Evolutionary conservation across 2,888 invertebrate species (phyloP), one percentile per base, ranked within the genome.

Genomic region (Ennomos fuscantarius): DNA sequence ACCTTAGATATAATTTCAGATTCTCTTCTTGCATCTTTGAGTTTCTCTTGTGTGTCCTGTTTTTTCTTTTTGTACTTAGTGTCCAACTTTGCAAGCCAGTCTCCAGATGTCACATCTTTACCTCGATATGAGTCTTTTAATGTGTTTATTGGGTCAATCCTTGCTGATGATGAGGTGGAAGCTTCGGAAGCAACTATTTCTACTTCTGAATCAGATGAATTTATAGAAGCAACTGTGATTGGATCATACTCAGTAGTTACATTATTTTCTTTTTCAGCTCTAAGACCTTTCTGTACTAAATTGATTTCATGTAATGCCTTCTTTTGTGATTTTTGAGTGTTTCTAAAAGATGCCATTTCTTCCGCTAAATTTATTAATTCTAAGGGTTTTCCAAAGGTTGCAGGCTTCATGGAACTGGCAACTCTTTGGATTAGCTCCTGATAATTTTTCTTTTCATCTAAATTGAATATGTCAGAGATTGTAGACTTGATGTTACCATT

Each of bases 361-460:
- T 86, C 85, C 1, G 83, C 86, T 58, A 89, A 63, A 70, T 84
- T 85, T 0, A 84, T 75, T 47, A 84, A 74, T 50, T 88, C 84
- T 53, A 71, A n/a, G 8, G 81, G 74, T 65, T 78, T 88, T 0
- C 75, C 65, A 8, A 71, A 60, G 32, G 72, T 47, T 5, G 74
- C 42, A 8, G 85, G 78, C 66, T 80, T 86, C 60, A 80, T 75
- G 8, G 80, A 80, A 2, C 63, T 73, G 0, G 85, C 75, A 6
- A 90, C 87, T 68, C 83, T 82, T 47, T 84, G 87, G 36, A 94
- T 88, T 40, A 94, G 72, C 74, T 93, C 92, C 68, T 90, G 89
- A 66, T 94, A 94, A 70, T 87, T 89, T 69, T 81, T 86, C 71
- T 93, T 94, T 63, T 94, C 94, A 66, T 93, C 93, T 71, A 94